Evolutionary conservation across 2,113 vertebrate species (phyloP).

Genomic region (Mesoclemmys tuberculata): DNA sequence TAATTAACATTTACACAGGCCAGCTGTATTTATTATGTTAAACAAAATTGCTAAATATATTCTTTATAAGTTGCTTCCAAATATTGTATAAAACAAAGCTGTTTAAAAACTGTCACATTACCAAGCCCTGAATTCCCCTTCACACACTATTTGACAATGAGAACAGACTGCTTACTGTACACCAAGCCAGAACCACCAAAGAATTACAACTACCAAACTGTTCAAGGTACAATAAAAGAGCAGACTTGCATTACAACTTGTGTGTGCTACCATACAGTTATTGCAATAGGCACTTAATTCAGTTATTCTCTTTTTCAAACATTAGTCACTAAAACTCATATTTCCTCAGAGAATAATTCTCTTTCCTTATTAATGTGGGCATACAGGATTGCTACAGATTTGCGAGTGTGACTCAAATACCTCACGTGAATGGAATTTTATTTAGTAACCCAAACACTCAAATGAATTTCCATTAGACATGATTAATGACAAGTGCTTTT

Average conservation of each 20-base stretch:
- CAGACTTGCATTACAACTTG: not conserved
- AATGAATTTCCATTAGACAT: not conserved
- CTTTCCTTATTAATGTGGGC: not conserved
- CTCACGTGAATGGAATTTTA: not conserved
- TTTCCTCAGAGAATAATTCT: not conserved
- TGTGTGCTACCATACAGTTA: not conserved
- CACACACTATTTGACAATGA: slow-evolving; percentile 23
- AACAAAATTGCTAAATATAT: not conserved
- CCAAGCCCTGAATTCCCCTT: not conserved
- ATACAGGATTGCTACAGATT: not conserved
- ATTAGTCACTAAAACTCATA: not conserved
- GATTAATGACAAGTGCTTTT: slow-evolving; percentile 55
- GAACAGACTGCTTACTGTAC: not conserved
- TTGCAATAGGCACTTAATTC: not conserved
- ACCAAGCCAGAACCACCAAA: not conserved
- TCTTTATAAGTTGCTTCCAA: slow-evolving; percentile 4
- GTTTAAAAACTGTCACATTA: not conserved
- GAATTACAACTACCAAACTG: not conserved
- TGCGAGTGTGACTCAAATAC: not conserved
- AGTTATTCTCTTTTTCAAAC: not conserved
- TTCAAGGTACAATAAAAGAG: not conserved
- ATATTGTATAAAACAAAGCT: not conserved
- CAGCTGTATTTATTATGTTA: slow-evolving; percentile 20
- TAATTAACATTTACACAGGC: not conserved
- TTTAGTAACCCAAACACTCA: not conserved